These are phyloP conservation scores for Odocoileus hemionus DNA, from an alignment of 2,113 vertebrate genomes.

Conservation along the genomic window DNA sequence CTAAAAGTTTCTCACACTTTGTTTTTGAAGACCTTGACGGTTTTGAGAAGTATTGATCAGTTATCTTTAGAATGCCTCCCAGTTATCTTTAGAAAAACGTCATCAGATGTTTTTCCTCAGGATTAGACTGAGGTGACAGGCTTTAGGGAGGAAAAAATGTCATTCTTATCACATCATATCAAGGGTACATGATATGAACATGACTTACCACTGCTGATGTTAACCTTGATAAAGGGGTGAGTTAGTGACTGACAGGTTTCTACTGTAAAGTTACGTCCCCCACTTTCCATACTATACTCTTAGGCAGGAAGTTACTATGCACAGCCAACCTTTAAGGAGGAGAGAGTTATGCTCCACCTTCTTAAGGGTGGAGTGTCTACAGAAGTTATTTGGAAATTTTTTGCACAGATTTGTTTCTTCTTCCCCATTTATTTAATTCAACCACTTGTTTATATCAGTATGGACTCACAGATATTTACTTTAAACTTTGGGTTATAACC, in stretches of 20 bases:
- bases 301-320: background rate
- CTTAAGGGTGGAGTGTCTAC: background rate
- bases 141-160: background rate
- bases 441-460: background rate
- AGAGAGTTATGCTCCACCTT: background rate
- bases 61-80: background rate
- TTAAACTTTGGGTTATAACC: background rate
- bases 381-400: slow-evolving; percentile 15
- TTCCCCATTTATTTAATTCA: background rate
- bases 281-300: background rate
- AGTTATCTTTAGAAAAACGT: background rate
- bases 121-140: background rate
- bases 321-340: background rate
- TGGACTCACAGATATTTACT: background rate
- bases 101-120: background rate
- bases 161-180: background rate
- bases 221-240: background rate
- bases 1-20: background rate
- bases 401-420: background rate
- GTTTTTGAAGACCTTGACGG: background rate
- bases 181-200: background rate
- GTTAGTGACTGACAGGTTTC: background rate
- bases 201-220: background rate
- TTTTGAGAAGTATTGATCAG: background rate
- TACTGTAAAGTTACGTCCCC: background rate